phyloP scores from a whole-genome alignment of 2,113 vertebrate genomes.

The Periophthalmodon schlosseri region DNA sequence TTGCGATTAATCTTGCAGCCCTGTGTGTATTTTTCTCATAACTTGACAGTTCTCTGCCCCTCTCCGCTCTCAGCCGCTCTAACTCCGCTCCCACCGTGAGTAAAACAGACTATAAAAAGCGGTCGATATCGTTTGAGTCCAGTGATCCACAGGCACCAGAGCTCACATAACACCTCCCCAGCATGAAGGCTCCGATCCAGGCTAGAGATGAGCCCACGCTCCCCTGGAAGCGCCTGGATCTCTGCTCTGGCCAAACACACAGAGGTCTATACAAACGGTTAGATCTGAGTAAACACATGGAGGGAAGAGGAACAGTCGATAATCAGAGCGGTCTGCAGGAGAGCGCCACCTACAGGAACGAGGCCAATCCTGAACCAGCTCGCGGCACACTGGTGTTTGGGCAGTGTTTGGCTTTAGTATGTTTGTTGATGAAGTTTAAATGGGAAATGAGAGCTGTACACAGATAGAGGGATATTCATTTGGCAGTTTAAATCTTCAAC shows the following conservation, averaged over 20 bases:
- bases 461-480: no score
- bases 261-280: background rate
- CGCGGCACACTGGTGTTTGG: no score
- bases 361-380: no score
- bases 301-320: background rate
- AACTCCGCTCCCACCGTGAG: background rate
- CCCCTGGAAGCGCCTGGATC: slow-evolving; percentile 49
- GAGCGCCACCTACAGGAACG: no score
- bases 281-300: background rate
- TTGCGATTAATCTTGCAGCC: no score
- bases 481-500: no score
- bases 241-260: slow-evolving; percentile 32
- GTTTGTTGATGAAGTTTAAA: no score
- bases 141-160: background rate
- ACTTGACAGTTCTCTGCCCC: background rate
- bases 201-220: slow-evolving; percentile 42
- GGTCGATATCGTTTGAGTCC: background rate
- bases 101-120: background rate
- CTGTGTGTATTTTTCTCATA: background rate
- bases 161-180: slow-evolving; percentile 20
- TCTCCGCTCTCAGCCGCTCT: background rate
- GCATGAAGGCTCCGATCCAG: slow-evolving; percentile 21
- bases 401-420: no score
- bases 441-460: no score
- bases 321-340: no score